Base-by-base conservation (phyloP, 2,113 vertebrate species). In the Myrmecophaga tridactyla region DNA sequence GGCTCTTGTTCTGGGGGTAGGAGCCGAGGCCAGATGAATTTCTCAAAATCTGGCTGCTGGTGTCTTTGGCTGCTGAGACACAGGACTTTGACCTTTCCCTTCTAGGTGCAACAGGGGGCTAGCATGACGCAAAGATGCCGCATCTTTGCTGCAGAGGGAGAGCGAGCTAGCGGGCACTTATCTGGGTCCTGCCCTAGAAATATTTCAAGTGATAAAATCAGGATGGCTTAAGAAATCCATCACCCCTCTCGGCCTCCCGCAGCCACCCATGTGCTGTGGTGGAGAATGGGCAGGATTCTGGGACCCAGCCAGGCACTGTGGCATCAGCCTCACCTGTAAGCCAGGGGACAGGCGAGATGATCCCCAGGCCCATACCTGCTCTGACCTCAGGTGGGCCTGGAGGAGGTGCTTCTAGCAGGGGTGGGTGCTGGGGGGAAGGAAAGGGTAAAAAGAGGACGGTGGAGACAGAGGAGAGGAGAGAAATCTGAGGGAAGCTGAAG, bases 151-250 rank as follows among this genome's bases (percentile, higher is more conserved):
- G 92, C 92, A 94, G 87, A 84, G 77, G 60, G 48, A 87, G 69
- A 65, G 18, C 41, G 21, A 78, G 27, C 67, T 67, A 60, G 27
- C 0, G 0, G 89, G 51, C 77, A 56, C 94, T 86, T 34, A 67
- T 94, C 95, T 96, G 88, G 73, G 82, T 88, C 82, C 69, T 96
- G 97, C 69, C 94, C 92, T 95, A 96, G 92, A 96, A 96, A 96
- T 94, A 95, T 75, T 96, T 92, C 69, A 90, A 94, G 94, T 90
- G 92, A 96, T 97, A 88, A 97, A 96, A 95, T 92, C 97, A 96
- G 88, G 81, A 89, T 80, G 58, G 58, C 73, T 92, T 95, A 75
- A 95, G 88, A 90, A 90, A 96, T 96, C 75, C 65, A 86, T 89
- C 88, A 92, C 72, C 43, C 65, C 12, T 88, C 82, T 31, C 27